Evolutionary conservation across 1,140 invertebrate species (phyloP), one percentile per base, ranked within the genome.

Genomic region (Drosophila kikkawai): DNA sequence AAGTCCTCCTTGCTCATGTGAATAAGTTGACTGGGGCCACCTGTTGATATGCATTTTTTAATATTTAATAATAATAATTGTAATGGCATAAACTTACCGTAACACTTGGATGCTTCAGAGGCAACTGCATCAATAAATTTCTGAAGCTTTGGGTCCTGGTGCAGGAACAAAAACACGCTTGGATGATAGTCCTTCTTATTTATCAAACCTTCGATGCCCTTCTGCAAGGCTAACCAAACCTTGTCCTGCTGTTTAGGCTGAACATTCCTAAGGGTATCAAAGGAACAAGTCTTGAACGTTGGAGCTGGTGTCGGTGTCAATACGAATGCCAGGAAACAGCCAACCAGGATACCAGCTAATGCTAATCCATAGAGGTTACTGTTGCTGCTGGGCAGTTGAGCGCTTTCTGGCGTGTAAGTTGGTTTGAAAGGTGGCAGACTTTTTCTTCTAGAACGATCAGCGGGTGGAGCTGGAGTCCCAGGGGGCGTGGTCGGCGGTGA

Each of bases 1-100:
- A 92, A 92, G 41, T 92, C 91, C 8, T 81, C 37, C n/a, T 63
- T 58, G 13, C n/a, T 56, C 81, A 92, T 85, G 26, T 83, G 59
- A 19, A 92, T 68, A 0, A 36, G 64, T 41, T 47, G 36, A 29
- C 26, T 29, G 22, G 69, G 42, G 0, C 63, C 51, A 75, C 60
- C 91, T 90, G 29, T 36, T 53, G 22, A 4, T 41, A 50, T 12
- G 2, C 11, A 8, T 12, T 26, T 9, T 5, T 9, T n/a, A 26
- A 15, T 34, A 32, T 17, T 4, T 15, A 32, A 7, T 22, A 22
- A 47, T 19, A 3, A 7, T 12, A 12, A 0, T 34, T 17, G 2
- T 4, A 17, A 51, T 12, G 0, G 6, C 1, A 19, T 7, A n/a
- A 19, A 34, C 75, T 73, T 59, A 91, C 91, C 83, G 61, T 83